phyloP scores from a whole-genome alignment of 1,140 invertebrate species.

The Whitmania pigra region DNA sequence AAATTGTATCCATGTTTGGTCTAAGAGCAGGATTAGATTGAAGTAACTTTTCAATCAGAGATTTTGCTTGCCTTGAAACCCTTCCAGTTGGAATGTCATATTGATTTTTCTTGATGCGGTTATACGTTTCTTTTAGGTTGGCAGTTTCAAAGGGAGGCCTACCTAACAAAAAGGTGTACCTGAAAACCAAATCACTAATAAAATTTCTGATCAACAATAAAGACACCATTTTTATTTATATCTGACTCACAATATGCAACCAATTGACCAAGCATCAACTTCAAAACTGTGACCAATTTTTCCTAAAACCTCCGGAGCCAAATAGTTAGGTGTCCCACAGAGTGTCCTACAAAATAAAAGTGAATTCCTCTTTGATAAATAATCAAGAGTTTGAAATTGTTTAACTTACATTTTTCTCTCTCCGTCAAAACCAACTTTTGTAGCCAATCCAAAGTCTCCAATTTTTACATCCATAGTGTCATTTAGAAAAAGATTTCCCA shows the following conservation, averaged over 20 bases:
- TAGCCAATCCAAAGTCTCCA: slow-evolving; percentile 92
- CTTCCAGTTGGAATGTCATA: slow-evolving; percentile 62
- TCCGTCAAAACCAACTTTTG: slow-evolving; percentile 73
- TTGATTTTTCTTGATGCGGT: slow-evolving; percentile 76
- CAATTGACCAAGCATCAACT: slow-evolving; percentile 92
- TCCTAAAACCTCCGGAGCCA: slow-evolving; percentile 84
- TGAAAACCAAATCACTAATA: slow-evolving; percentile 33
- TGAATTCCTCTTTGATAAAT: neutral
- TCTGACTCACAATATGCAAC: slow-evolving; percentile 52
- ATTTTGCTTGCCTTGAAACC: slow-evolving; percentile 55
- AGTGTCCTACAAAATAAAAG: slow-evolving; percentile 53
- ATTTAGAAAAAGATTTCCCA: slow-evolving; percentile 90
- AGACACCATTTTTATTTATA: no score
- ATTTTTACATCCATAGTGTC: slow-evolving; percentile 89
- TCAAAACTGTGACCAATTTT: slow-evolving; percentile 88
- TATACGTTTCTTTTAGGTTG: slow-evolving; percentile 71
- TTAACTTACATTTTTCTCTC: slow-evolving; percentile 54
- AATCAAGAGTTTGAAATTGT: neutral
- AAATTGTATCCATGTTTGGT: slow-evolving; percentile 61
- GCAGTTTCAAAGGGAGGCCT: slow-evolving; percentile 90
- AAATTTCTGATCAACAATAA: slow-evolving; percentile 19
- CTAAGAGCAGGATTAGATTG: slow-evolving; percentile 66
- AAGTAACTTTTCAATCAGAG: slow-evolving; percentile 69
- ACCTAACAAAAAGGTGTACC: slow-evolving; percentile 78
- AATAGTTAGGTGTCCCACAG: slow-evolving; percentile 96